Evolutionary conservation across 1,140 invertebrate genomes (phyloP), one percentile per base, ranked within the genome.

Genomic region (Orius insidiosus): DNA sequence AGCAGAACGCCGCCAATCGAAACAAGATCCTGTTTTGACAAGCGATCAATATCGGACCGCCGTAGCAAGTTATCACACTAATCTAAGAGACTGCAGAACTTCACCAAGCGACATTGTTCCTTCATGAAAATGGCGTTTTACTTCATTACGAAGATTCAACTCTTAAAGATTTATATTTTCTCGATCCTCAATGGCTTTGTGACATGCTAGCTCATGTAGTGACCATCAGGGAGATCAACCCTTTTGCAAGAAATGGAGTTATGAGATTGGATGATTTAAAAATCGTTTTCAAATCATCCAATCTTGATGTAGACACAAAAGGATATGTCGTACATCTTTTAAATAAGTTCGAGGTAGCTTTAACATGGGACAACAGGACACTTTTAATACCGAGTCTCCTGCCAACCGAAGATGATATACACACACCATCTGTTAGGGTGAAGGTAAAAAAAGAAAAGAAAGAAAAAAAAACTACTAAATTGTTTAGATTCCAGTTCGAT

Each of bases 171-270:
- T 68, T 95, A 16, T 89, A 88, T 59, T 96, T 96, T 61, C 64
- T 98, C 10, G 87, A 97, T 64, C 93, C 94, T 0, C 94, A 98
- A 59, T 99, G 94, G 94, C 70, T 98, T 3, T 98, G 92, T 67
- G 93, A 98, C 62, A 88, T 97, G 75, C 62, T 98, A 9, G 90
- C 92, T 0, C 86, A 92, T 63, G 89, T 97, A 0, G 86, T 97
- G 7, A 94, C 92, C 0, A 89, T 96, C 15, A 63, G 87, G 6
- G 90, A 96, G 64, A 93, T 96, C 33, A 97, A 97, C 68, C 89
- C 87, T 0, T 95, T 96, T 62, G 88, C 86, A 1, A 72, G 78
- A 51, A 86, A 78, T 45, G 90, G 74, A 35, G 77, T 96, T 19
- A 97, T 97, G 92, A 84, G 85, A 58, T 63, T 92, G 24, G 85